Percentiles rank a stretch among this genome's conserved stretches.
Evolutionary conservation across 2,797 vertebrate genomes (phyloP).

Genomic region (Typhlichthys eigenmanni): DNA sequence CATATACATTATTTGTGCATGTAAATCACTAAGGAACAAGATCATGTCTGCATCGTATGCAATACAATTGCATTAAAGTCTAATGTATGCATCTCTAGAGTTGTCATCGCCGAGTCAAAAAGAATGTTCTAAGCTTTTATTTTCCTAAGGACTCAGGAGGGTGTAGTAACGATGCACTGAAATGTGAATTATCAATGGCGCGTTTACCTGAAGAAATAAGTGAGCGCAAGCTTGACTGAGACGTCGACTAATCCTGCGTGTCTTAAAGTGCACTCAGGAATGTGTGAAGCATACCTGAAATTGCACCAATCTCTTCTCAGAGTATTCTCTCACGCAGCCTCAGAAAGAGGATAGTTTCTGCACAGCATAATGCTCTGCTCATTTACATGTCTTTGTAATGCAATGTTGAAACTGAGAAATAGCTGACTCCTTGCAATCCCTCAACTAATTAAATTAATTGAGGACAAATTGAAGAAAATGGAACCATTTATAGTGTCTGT

Average conservation of each 20-base stretch:
- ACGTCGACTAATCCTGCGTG: slow-evolving; percentile 15
- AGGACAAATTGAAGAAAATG: slow-evolving; percentile 31
- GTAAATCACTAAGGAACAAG: too few relatives aligned
- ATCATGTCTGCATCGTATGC: too few relatives aligned
- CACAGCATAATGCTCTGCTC: slow-evolving; percentile 38
- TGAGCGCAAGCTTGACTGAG: slow-evolving; percentile 23
- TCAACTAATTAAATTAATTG: slow-evolving; percentile 41
- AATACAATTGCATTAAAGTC: too few relatives aligned
- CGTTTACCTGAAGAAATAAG: slow-evolving; percentile 15
- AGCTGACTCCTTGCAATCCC: slow-evolving; percentile 42
- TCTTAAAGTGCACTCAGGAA: slow-evolving; percentile 33
- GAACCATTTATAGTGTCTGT: slow-evolving; percentile 13
- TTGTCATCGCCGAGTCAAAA: slow-evolving; percentile 5
- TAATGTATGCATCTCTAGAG: too few relatives aligned
- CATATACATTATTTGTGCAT: too few relatives aligned
- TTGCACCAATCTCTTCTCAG: background rate
- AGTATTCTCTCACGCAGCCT: background rate
- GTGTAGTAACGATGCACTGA: slow-evolving; percentile 8
- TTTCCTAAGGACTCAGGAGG: slow-evolving; percentile 20
- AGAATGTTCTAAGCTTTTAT: background rate
- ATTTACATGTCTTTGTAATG: slow-evolving; percentile 62
- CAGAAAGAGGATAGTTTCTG: slow-evolving; percentile 30
- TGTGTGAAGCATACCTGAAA: slow-evolving; percentile 13
- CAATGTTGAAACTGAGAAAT: slow-evolving; percentile 38
- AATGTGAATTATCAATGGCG: background rate